Conservation (phyloP, 2,113 vertebrate species). For the Brienomyrus longianalis region DNA sequence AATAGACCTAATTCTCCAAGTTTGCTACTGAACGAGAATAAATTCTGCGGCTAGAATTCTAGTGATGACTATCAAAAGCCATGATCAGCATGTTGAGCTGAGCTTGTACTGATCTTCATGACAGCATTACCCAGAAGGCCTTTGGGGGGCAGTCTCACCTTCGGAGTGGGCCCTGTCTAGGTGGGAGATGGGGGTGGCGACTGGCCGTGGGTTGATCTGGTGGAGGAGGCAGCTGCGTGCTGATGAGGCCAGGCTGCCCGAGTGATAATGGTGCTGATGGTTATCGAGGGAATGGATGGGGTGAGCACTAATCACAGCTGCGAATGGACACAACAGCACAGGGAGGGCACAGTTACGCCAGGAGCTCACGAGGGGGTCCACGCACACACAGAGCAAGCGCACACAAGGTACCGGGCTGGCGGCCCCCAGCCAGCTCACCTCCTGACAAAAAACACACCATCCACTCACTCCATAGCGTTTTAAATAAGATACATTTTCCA, state of each 20-base stretch:
- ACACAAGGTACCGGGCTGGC: not conserved
- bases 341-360: constrained; percentile 48
- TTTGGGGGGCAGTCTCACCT: constrained; percentile 73
- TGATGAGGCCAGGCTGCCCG: constrained; percentile 85
- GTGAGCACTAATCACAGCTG: constrained; percentile 99
- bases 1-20: not conserved
- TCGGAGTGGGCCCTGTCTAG: constrained; percentile 90
- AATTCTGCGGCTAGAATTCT: not conserved
- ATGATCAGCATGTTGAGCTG: not conserved
- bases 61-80: not conserved
- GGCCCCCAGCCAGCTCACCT: too few species aligned
- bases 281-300: constrained; percentile 99
- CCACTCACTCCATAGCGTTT: not conserved
- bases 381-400: constrained; percentile 21
- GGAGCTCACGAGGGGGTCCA: constrained; percentile 44
- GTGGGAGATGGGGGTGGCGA: constrained; percentile 80
- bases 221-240: constrained; percentile 88
- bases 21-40: not conserved
- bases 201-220: constrained; percentile 72
- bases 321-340: constrained; percentile 79
- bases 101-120: not conserved
- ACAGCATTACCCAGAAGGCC: constrained; percentile 25
- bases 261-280: constrained; percentile 98
- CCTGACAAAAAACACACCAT: constrained; percentile 9
- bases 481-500: not conserved